Conservation (phyloP, 1,140 invertebrate species). For the Brachystomella parvula region DNA sequence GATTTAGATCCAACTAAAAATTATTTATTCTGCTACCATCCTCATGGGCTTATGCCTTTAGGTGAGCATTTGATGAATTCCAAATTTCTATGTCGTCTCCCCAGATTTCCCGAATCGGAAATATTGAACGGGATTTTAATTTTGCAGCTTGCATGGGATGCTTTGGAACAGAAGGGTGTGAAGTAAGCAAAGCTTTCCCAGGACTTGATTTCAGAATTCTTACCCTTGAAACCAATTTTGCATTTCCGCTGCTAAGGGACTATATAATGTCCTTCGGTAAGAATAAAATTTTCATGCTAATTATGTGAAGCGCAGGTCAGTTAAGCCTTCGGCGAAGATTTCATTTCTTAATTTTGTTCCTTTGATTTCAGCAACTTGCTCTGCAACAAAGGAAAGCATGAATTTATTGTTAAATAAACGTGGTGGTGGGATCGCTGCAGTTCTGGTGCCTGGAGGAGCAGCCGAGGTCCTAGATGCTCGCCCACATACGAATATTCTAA, state of each 20-base stretch:
- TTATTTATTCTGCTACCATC: slow-evolving; percentile 80
- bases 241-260: slow-evolving; percentile 73
- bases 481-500: slow-evolving; percentile 52
- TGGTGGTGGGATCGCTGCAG: slow-evolving; percentile 53
- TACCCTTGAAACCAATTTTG: slow-evolving; percentile 71
- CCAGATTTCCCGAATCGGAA: no score
- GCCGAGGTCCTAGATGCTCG: slow-evolving; percentile 52
- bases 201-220: slow-evolving; percentile 62
- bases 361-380: slow-evolving; percentile 45
- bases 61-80: slow-evolving; percentile 53
- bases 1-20: slow-evolving; percentile 70
- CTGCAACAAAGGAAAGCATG: slow-evolving; percentile 48
- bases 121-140: slow-evolving; percentile 53
- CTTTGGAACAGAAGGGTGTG: slow-evolving; percentile 67
- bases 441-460: slow-evolving; percentile 72
- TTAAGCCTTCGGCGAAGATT: not conserved
- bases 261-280: slow-evolving; percentile 43
- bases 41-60: slow-evolving; percentile 69
- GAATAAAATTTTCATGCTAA: not conserved
- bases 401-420: slow-evolving; percentile 45
- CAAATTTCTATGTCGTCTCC: no score
- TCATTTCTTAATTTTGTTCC: not conserved
- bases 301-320: not conserved
- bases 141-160: no score
- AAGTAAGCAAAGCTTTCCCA: slow-evolving; percentile 69